A percentile compares a stretch with the other conserved stretches of the same genome.
These are phyloP conservation scores for Calcarius ornatus DNA, from an alignment of 2,113 vertebrate genomes.

Conservation along the genomic window DNA sequence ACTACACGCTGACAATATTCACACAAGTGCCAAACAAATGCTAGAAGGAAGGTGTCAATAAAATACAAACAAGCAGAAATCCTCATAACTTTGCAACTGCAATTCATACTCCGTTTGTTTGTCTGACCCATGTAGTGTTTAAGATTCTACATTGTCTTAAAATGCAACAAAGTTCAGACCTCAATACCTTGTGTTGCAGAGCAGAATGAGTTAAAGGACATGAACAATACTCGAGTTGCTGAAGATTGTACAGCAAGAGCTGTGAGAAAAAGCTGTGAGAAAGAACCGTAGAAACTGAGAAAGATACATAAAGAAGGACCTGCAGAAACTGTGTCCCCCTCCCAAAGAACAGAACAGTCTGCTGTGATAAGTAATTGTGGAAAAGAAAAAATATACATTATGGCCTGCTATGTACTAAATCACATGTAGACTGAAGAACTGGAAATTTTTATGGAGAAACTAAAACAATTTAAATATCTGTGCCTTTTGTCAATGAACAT, in stretches of 20 bases:
- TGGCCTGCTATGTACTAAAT: background rate
- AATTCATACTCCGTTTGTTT: background rate
- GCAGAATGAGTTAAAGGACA: background rate
- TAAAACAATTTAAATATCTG: background rate
- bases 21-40: constrained; percentile 27
- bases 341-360: background rate
- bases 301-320: background rate
- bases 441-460: background rate
- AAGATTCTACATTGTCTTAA: background rate
- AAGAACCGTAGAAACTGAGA: background rate
- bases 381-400: background rate
- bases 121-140: background rate
- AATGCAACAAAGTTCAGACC: background rate
- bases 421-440: fast-evolving
- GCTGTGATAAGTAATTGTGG: background rate
- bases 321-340: background rate
- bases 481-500: background rate
- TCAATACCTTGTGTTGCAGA: fast-evolving
- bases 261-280: background rate
- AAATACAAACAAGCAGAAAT: constrained; percentile 14
- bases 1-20: constrained; percentile 13
- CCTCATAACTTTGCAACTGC: background rate
- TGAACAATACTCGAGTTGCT: background rate
- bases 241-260: background rate
- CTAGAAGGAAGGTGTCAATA: background rate